Evolutionary conservation across 2,797 vertebrate genomes (phyloP).

Genomic region (Ammospiza maritima): DNA sequence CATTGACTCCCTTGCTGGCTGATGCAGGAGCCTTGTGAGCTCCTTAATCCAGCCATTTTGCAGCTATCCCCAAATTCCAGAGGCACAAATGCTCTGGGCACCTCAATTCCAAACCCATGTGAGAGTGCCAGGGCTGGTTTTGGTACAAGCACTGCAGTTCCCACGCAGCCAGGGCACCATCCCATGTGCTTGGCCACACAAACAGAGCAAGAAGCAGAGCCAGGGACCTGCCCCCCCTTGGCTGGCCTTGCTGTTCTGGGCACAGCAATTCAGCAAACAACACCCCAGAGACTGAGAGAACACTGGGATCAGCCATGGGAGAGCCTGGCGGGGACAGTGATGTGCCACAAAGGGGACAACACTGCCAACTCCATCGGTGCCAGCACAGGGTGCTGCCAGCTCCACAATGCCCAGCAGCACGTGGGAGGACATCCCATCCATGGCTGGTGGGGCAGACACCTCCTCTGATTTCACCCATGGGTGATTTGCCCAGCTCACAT

Average conservation of each 20-base stretch:
- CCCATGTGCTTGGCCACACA: background rate
- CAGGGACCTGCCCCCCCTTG: background rate
- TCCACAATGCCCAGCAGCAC: background rate
- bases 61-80: background rate
- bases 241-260: background rate
- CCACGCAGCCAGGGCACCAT: background rate
- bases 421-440: background rate
- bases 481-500: background rate
- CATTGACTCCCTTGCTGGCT: background rate
- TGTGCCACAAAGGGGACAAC: background rate
- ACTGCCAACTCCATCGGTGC: rapidly evolving
- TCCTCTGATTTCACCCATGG: background rate
- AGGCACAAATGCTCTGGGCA: background rate
- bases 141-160: background rate
- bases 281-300: background rate
- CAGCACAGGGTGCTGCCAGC: background rate
- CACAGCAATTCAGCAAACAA: background rate
- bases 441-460: background rate
- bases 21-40: background rate
- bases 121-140: background rate
- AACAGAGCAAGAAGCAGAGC: background rate
- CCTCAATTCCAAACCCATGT: background rate
- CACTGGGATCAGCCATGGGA: background rate
- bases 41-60: background rate
- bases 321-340: rapidly evolving